A percentile compares a stretch with the other conserved stretches of the same genome.
Conservation (phyloP, 1,140 invertebrate species). For the Lepidurus arcticus region DNA sequence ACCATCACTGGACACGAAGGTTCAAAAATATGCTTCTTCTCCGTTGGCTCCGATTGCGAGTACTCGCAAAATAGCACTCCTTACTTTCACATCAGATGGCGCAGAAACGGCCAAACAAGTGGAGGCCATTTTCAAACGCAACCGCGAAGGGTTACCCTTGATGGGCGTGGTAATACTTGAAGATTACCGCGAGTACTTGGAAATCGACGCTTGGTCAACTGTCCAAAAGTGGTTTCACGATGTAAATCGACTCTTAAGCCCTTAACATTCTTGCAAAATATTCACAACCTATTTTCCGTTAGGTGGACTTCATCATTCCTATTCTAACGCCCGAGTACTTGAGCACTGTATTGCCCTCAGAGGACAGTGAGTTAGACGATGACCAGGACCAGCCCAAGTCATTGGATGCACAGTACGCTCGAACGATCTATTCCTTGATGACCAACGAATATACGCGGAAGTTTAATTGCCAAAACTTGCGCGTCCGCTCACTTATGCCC, state of each 20-base stretch:
- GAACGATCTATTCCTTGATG: not conserved
- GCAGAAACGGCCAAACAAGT: not conserved
- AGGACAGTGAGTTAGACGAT: not conserved
- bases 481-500: not conserved
- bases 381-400: not conserved
- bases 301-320: constrained; percentile 8
- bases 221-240: constrained; percentile 4
- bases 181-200: constrained; percentile 14
- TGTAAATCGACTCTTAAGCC: not conserved
- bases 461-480: not conserved
- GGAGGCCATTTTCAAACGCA: not conserved
- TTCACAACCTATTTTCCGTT: not conserved
- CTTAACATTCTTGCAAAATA: not conserved
- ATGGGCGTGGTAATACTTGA: not conserved
- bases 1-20: not conserved
- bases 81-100: not conserved
- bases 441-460: constrained; percentile 10
- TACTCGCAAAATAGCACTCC: not conserved
- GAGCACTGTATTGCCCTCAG: not conserved
- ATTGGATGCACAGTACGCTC: not conserved
- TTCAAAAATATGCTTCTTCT: not conserved
- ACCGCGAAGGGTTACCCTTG: not conserved
- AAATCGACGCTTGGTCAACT: not conserved
- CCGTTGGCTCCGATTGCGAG: not conserved
- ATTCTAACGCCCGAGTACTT: not conserved